Percentiles rank a stretch among this genome's conserved stretches.
These are phyloP conservation scores for Melanaphis sacchari DNA, from an alignment of 1,140 invertebrate species.

Conservation along the genomic window DNA sequence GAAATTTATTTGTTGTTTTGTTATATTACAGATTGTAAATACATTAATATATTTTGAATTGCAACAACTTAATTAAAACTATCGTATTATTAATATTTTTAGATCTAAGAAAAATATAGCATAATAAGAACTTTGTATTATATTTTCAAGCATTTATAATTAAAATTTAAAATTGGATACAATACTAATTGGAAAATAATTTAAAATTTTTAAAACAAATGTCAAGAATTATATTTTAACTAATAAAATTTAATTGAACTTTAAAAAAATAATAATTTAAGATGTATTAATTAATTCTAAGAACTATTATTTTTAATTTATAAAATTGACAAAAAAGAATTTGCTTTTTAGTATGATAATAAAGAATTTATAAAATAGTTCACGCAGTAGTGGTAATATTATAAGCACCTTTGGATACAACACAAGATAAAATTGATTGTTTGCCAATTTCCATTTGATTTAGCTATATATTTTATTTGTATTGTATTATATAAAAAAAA, in stretches of 20 bases:
- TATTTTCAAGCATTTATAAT: fast-evolving
- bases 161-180: neutral
- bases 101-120: neutral
- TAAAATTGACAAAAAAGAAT: neutral
- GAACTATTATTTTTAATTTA: neutral
- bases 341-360: neutral
- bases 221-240: neutral
- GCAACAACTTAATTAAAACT: no score
- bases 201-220: neutral
- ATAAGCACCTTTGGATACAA: neutral
- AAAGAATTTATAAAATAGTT: neutral
- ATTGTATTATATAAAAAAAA: no score
- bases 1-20: no score
- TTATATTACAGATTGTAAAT: no score
- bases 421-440: neutral
- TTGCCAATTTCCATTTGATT: neutral
- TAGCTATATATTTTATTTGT: no score
- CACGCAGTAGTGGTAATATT: neutral
- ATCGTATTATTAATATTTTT: no score
- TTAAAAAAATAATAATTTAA: neutral
- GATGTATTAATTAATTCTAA: neutral
- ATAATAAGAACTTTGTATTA: neutral
- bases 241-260: neutral
- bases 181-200: neutral
- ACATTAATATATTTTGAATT: no score